Evolutionary conservation across 2,888 invertebrate genomes (phyloP), one percentile per base, ranked within the genome.

Genomic region (Noctua janthe): DNA sequence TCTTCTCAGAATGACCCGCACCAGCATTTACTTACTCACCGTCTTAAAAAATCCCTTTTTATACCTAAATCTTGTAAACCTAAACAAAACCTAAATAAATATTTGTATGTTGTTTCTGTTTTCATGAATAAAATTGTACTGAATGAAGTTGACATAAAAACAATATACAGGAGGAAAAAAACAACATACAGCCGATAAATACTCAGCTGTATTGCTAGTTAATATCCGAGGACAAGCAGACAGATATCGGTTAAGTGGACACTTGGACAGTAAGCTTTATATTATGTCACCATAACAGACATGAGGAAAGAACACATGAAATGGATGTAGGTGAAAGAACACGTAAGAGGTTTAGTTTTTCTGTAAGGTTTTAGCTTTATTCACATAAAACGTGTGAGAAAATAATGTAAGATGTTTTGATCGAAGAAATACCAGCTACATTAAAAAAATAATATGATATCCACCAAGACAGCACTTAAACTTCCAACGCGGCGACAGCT

Each of bases 401-500:
- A 35, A 64, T 62, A 15, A 62, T 29, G 29, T 15, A 1, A 64
- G 29, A 29, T 29, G 3, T 29, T 62, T 7, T 17, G 29, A 64
- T 74, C 17, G 7, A 67, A 23, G 15, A 47, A 23, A 49, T 15
- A 29, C 17, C 7, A 15, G 1, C 17, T n/a, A 35, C 47, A 20
- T 59, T 29, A 29, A 59, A 29, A 71, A 71, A 74, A 66, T 7
- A 62, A 73, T 74, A 11, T 67, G 6, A 35, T 49, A 35, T n/a
- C n/a, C 39, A 1, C 13, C 35, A 4, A n/a, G 59, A 13, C 11
- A 59, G 59, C 59, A 59, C 59, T 59, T 59, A n/a, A n/a, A n/a
- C 59, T 59, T n/a, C 13, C 20, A 51, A 71, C n/a, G 20, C 39
- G 39, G n/a, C 1, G 74, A 49, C n/a, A 51, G 71, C 20, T 71